Evolutionary conservation across 2,888 invertebrate species (phyloP).

Genomic region (Scaptomyza cyrtandrae): DNA sequence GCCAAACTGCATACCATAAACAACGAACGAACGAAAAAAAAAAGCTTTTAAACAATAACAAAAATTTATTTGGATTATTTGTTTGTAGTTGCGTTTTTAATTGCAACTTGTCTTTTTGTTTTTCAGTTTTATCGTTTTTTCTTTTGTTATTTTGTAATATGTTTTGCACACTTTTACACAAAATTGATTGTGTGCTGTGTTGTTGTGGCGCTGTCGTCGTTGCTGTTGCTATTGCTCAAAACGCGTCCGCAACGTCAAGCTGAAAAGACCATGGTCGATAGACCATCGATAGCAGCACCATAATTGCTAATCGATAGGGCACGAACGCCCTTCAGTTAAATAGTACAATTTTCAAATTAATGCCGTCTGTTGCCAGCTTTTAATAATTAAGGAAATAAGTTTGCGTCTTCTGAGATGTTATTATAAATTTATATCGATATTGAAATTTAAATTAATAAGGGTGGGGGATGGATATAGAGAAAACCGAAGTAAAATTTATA

Average conservation of each 20-base stretch:
- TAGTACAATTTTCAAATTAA: background rate
- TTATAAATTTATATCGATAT: background rate
- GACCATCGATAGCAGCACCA: background rate
- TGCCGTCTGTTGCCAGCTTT: background rate
- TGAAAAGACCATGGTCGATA: slow-evolving; percentile 12
- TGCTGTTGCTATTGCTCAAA: slow-evolving; percentile 53
- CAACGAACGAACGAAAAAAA: slow-evolving; percentile 37
- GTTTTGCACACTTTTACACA: slow-evolving; percentile 54
- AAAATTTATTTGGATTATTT: slow-evolving; percentile 18
- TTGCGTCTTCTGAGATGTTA: too few species aligned
- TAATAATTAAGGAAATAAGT: too few species aligned
- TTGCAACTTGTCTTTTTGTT: slow-evolving; percentile 29
- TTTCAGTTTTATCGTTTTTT: slow-evolving; percentile 10
- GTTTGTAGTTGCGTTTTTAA: slow-evolving; percentile 9
- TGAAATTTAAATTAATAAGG: too few species aligned
- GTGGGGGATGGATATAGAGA: background rate
- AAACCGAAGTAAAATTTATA: background rate
- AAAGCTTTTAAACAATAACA: slow-evolving; percentile 37
- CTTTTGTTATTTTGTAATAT: slow-evolving; percentile 46
- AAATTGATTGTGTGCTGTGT: slow-evolving; percentile 52
- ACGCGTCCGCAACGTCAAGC: slow-evolving; percentile 27
- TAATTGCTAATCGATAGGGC: background rate
- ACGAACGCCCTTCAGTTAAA: background rate
- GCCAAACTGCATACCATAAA: slow-evolving; percentile 46
- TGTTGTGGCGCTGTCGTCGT: slow-evolving; percentile 63